These are phyloP conservation scores for Pristionchus exspectatus DNA, from an alignment of 2,888 invertebrate species.

Conservation along the genomic window DNA sequence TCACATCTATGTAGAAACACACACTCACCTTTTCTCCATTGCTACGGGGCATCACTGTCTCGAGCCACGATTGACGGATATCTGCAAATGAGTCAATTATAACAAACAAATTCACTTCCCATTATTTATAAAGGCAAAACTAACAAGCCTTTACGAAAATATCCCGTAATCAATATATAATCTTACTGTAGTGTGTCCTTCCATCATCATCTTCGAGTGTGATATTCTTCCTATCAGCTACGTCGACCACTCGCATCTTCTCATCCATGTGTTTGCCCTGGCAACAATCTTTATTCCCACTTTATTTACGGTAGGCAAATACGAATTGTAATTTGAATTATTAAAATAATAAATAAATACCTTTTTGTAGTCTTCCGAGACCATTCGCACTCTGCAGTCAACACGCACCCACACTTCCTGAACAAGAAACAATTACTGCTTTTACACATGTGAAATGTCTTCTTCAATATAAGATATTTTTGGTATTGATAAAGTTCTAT, in stretches of 20 bases:
- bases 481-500: background rate
- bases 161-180: background rate
- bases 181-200: constrained; percentile 62
- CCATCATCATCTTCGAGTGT: constrained; percentile 66
- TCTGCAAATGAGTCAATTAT: constrained; percentile 57
- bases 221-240: constrained; percentile 64
- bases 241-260: constrained; percentile 69
- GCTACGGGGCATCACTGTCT: constrained; percentile 68
- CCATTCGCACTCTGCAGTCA: constrained; percentile 65
- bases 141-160: background rate
- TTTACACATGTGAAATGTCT: no score
- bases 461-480: no score
- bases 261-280: constrained; percentile 56
- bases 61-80: constrained; percentile 65
- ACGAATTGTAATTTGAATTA: background rate
- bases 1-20: background rate
- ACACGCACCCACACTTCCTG: constrained; percentile 64
- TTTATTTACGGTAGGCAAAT: background rate
- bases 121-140: background rate
- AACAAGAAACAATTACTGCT: background rate
- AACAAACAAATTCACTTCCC: no score
- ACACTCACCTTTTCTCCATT: constrained; percentile 61
- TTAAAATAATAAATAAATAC: background rate
- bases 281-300: background rate
- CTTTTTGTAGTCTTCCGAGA: constrained; percentile 64